Base-by-base conservation (phyloP, 2,888 invertebrate genomes). In the Beris chalybata region DNA sequence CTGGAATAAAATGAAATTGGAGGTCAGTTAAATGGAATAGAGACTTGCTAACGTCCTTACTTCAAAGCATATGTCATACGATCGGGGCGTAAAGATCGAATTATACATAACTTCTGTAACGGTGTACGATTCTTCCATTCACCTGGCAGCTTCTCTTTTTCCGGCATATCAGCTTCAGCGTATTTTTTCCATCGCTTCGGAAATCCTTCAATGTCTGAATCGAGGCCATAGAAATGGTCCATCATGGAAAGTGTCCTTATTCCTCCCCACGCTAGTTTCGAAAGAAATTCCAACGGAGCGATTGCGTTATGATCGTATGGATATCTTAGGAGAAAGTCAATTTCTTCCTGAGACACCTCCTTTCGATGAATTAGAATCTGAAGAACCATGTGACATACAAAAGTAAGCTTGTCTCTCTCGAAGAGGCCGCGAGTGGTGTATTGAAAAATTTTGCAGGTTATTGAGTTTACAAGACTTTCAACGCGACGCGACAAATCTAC, bases 41-140 rank as follows among this genome's bases (percentile, higher is more conserved):
- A 32, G 38, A 13, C 5, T 1, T 52, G 43, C 5, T n/a, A 61
- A 5, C 31, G 29, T 56, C 73, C 75, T 76, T 76, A 90, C 90
- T 82, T 82, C 56, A 95, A 87, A 12, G 96, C 96, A 75, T 97
- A 95, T 0, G 93, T 93, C 92, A 97, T 95, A 72, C 97, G 86
- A 81, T 97, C 97, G 0, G 96, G 91, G 31, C 97, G 83, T 58
- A 97, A 81, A 1, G 94, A 92, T 67, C 97, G 83, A 87, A 97
- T 89, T 78, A 97, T 96, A 76, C 96, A 97, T 4, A 97, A 83
- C 71, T 91, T 87, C 78, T 97, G 96, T 53, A 97, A 80, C 0
- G 92, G 83, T 0, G 89, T 85, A 77, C 94, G 95, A 77, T 92
- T 93, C 78, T 97, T 97, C 97, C 97, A 97, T 75, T 97, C 97